Evolutionary conservation across 37 sponge, comb jelly and placozoan species (phyloP).

Genomic region (Halichondria panicea): DNA sequence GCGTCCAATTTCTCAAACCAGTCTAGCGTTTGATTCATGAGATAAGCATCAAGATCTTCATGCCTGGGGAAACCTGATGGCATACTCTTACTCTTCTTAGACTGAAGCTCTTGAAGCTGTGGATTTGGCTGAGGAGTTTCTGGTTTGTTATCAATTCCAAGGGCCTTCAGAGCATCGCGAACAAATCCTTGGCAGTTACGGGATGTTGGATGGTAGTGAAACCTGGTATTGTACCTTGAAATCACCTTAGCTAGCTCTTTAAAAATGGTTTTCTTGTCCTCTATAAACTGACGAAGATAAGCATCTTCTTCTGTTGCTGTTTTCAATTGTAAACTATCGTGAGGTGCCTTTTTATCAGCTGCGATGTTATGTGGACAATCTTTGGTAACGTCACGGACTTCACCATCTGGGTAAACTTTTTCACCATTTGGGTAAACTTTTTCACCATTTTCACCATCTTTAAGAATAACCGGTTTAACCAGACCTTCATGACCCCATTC

Average conservation of each 20-base stretch:
- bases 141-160: neutral
- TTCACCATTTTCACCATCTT: too few species aligned
- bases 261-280: neutral
- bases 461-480: neutral
- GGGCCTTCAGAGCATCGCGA: slow-evolving; percentile 22
- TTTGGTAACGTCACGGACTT: neutral
- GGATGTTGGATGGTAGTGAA: neutral
- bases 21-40: neutral
- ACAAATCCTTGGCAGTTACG: slow-evolving; percentile 23
- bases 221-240: neutral
- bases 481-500: slow-evolving; percentile 11
- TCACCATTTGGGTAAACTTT: too few species aligned
- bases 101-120: neutral
- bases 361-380: too few species aligned
- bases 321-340: neutral
- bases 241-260: slow-evolving; percentile 10
- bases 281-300: neutral
- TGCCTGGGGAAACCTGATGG: neutral
- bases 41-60: neutral
- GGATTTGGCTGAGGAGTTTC: too few species aligned
- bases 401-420: neutral
- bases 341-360: too few species aligned
- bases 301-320: neutral
- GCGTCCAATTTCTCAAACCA: too few species aligned
- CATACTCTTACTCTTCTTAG: neutral